Conservation (phyloP, 1,140 invertebrate genomes). For the Papilio glaucus region DNA sequence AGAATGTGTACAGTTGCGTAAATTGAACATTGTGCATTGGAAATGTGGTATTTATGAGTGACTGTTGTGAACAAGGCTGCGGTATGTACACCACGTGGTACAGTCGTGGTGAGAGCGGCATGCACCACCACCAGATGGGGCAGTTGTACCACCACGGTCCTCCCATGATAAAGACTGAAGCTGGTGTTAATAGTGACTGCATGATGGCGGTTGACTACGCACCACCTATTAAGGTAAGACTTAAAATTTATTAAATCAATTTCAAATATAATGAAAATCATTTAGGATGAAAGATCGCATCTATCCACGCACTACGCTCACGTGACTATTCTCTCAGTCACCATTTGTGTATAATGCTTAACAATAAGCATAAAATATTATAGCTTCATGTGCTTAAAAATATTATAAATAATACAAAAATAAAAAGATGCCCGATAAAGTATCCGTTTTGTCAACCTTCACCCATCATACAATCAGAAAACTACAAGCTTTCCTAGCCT, state of each 20-base stretch:
- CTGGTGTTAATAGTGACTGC: constrained; percentile 81
- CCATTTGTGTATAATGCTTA: too few relatives aligned
- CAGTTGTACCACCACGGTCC: constrained; percentile 81
- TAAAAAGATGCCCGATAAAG: too few relatives aligned
- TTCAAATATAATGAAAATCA: too few relatives aligned
- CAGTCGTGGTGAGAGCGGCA: constrained; percentile 78
- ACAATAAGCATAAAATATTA: too few relatives aligned
- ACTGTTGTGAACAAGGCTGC: constrained; percentile 68
- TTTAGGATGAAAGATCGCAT: not conserved
- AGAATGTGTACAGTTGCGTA: constrained; percentile 29
- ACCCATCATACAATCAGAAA: too few relatives aligned
- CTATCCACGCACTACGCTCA: too few relatives aligned
- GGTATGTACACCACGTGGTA: constrained; percentile 84
- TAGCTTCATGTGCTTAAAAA: too few relatives aligned
- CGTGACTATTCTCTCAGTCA: too few relatives aligned
- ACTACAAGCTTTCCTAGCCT: too few relatives aligned
- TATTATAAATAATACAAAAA: too few relatives aligned
- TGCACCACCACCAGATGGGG: constrained; percentile 82
- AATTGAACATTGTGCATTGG: constrained; percentile 45
- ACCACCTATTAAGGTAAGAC: constrained; percentile 81
- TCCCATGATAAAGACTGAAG: constrained; percentile 83
- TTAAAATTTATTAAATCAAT: constrained; percentile 17
- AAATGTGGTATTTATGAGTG: constrained; percentile 77
- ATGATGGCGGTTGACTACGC: constrained; percentile 84
- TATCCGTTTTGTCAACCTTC: too few relatives aligned